phyloP scores from a whole-genome alignment of 92 coral and sea anemone genomes.

The Palythoa caribaeorum region DNA sequence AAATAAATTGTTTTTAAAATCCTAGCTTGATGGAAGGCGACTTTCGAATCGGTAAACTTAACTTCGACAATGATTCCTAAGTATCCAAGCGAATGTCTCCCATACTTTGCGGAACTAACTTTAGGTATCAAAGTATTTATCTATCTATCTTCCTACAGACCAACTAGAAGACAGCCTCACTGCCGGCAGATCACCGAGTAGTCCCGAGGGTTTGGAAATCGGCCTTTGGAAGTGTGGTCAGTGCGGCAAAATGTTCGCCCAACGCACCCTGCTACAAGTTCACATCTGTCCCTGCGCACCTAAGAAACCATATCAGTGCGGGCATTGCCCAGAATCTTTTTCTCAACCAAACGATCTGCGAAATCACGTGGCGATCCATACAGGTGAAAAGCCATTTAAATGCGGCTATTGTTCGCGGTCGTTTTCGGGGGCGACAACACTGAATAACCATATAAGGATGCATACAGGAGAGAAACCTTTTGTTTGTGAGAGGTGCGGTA shows the following conservation, averaged over 20 bases:
- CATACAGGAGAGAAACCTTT: conserved; percentile 97
- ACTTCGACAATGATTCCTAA: too few relatives aligned
- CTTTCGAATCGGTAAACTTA: too few relatives aligned
- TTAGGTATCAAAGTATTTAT: neutral
- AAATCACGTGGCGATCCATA: conserved; percentile 90
- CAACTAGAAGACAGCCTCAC: conserved; percentile 20
- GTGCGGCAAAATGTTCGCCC: conserved; percentile 82
- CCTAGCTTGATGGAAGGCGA: too few relatives aligned
- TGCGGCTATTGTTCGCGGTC: conserved; percentile 95
- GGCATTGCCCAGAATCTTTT: conserved; percentile 87
- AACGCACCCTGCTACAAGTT: conserved; percentile 82
- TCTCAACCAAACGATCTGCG: conserved; percentile 94
- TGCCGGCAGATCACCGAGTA: conserved; percentile 37
- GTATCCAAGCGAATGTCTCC: too few relatives aligned
- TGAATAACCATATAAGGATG: conserved; percentile 93
- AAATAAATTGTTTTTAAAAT: too few relatives aligned
- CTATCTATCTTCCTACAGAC: conserved; percentile 2
- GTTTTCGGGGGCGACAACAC: conserved; percentile 93
- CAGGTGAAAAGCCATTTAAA: conserved; percentile 91
- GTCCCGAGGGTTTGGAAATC: conserved; percentile 61
- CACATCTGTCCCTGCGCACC: conserved; percentile 90
- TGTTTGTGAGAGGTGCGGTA: conserved; percentile 89
- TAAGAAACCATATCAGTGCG: conserved; percentile 88
- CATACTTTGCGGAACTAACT: neutral
- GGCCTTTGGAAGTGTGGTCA: conserved; percentile 91